A percentile compares a stretch with the other conserved stretches of the same genome.
phyloP scores from a whole-genome alignment of 2,888 invertebrate species.

The Drosophila mayaguana region DNA sequence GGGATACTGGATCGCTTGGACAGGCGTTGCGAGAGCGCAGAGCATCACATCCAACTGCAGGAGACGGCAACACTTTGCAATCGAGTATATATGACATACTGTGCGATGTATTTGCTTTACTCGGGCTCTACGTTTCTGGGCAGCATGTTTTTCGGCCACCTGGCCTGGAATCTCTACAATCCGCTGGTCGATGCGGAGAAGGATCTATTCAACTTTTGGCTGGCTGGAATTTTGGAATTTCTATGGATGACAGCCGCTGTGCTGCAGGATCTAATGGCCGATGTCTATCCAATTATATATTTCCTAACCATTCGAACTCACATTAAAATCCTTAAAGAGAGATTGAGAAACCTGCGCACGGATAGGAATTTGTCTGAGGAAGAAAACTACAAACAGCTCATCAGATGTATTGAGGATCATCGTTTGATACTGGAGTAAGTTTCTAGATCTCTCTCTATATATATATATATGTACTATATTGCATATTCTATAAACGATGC shows the following conservation, averaged over 20 bases:
- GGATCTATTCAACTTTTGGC: conserved; percentile 24
- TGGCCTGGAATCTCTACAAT: conserved; percentile 53
- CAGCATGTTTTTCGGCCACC: conserved; percentile 20
- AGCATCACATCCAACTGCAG: conserved; percentile 33
- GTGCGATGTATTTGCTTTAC: conserved; percentile 32
- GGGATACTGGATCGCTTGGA: conserved; percentile 45
- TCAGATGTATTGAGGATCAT: conserved; percentile 56
- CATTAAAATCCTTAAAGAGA: conserved; percentile 36
- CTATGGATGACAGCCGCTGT: conserved; percentile 38
- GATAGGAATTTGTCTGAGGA: conserved; percentile 27
- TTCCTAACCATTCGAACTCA: conserved; percentile 47
- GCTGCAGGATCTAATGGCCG: conserved; percentile 41
- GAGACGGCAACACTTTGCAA: conserved; percentile 35
- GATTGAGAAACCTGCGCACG: conserved; percentile 38
- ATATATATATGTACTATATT: too few species aligned
- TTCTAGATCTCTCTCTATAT: background rate
- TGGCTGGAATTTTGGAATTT: conserved; percentile 33
- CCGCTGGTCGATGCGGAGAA: conserved; percentile 41
- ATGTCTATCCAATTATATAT: conserved; percentile 51
- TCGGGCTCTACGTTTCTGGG: conserved; percentile 26
- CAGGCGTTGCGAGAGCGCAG: conserved; percentile 21
- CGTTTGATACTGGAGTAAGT: conserved; percentile 49
- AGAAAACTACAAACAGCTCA: conserved; percentile 45
- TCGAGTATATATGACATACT: conserved; percentile 24
- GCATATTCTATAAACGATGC: background rate